Percentiles rank a stretch among this genome's conserved stretches.
Evolutionary conservation across 2,113 vertebrate species (phyloP).

Genomic region (Saguinus midas): DNA sequence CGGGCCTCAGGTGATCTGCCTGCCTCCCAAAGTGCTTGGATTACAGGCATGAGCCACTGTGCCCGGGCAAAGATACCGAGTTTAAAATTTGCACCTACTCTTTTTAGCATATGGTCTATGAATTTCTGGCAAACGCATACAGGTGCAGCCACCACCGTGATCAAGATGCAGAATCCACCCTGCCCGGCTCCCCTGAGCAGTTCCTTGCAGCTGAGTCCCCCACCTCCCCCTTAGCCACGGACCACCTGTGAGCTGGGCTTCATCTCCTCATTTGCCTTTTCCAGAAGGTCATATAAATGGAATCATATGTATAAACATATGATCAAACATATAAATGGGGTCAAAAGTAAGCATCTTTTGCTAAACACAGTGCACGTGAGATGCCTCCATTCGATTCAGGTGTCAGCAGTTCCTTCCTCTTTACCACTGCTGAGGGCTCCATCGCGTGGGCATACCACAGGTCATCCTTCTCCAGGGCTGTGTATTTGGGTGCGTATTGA

Average conservation of each 20-base stretch:
- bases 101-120: too few relatives aligned
- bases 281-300: background rate
- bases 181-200: background rate
- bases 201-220: too few relatives aligned
- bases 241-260: background rate
- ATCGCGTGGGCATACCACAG: rapidly evolving
- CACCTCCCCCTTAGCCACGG: background rate
- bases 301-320: background rate
- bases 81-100: background rate
- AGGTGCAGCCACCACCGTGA: background rate
- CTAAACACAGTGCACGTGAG: too few relatives aligned
- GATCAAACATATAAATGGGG: too few relatives aligned
- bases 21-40: too few relatives aligned
- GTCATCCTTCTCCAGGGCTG: rapidly evolving
- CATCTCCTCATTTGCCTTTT: background rate
- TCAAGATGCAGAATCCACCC: background rate
- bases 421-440: background rate
- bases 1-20: too few relatives aligned
- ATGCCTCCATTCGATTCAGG: rapidly evolving
- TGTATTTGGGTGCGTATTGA: background rate
- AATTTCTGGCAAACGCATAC: background rate
- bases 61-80: background rate
- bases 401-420: rapidly evolving
- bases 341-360: too few relatives aligned
- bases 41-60: too few relatives aligned